Conservation (phyloP, 2,888 invertebrate species). For the Sarcophaga carnaria region DNA sequence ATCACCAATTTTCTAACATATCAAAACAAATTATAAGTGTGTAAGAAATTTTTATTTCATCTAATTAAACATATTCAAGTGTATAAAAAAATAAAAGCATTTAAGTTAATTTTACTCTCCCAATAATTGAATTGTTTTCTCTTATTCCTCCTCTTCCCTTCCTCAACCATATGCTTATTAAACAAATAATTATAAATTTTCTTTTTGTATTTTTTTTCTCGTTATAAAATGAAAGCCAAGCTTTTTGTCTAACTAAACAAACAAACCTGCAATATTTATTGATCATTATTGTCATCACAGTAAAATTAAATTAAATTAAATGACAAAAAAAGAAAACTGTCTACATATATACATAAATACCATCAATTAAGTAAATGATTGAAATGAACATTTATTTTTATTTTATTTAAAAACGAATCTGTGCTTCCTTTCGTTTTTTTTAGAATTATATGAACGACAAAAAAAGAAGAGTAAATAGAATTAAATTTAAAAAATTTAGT, state of each 20-base stretch:
- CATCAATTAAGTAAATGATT: constrained; percentile 52
- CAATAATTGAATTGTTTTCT: no score
- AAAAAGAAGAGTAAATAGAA: constrained; percentile 69
- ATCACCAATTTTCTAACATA: constrained; percentile 60
- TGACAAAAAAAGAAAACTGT: constrained; percentile 43
- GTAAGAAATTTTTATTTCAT: neutral
- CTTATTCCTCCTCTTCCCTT: neutral
- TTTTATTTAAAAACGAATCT: constrained; percentile 75
- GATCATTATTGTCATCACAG: constrained; percentile 60
- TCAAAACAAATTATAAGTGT: constrained; percentile 27
- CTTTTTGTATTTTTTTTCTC: constrained; percentile 19
- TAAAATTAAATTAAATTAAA: constrained; percentile 48
- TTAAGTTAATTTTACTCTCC: neutral
- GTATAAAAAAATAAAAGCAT: neutral
- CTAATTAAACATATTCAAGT: neutral
- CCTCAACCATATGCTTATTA: no score
- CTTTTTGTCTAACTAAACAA: constrained; percentile 40
- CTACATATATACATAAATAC: neutral
- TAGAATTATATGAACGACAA: constrained; percentile 64
- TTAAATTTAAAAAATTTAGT: constrained; percentile 79
- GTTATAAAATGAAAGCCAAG: constrained; percentile 58
- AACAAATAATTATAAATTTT: neutral
- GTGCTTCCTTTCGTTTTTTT: constrained; percentile 79
- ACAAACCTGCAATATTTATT: constrained; percentile 60
- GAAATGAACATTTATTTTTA: constrained; percentile 35